A percentile compares a stretch with the other conserved stretches of the same genome.
phyloP scores from a whole-genome alignment of 1,140 invertebrate species.

The Homarus americanus region DNA sequence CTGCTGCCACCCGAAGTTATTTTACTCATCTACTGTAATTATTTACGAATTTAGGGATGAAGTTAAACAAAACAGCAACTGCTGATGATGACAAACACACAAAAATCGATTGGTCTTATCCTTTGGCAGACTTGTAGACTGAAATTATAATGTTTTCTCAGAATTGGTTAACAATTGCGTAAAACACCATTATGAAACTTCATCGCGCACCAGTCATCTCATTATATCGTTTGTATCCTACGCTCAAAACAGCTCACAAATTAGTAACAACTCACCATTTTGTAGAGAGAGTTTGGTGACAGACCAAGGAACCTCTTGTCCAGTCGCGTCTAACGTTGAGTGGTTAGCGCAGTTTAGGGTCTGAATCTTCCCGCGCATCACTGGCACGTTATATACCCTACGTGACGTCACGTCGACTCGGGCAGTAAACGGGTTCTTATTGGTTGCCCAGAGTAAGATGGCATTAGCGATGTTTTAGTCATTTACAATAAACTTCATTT shows the following conservation, averaged over 20 bases:
- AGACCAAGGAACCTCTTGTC: background rate
- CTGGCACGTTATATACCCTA: slow-evolving; percentile 27
- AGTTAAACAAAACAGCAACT: too few relatives aligned
- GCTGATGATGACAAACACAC: background rate
- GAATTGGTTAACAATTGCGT: background rate
- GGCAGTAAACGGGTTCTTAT: slow-evolving; percentile 19
- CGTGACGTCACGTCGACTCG: slow-evolving; percentile 19
- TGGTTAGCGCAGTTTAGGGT: slow-evolving; percentile 40
- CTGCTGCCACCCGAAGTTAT: too few relatives aligned
- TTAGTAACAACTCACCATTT: slow-evolving; percentile 31
- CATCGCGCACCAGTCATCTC: background rate
- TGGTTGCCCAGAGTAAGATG: background rate
- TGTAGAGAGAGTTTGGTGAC: background rate
- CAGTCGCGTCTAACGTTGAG: slow-evolving; percentile 26
- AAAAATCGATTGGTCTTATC: background rate
- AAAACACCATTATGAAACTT: background rate
- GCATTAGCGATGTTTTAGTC: background rate
- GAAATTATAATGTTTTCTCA: background rate
- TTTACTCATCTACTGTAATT: too few relatives aligned
- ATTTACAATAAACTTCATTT: background rate
- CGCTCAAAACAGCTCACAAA: background rate
- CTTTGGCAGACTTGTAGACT: too few relatives aligned
- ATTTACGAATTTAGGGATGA: too few relatives aligned
- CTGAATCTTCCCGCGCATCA: background rate
- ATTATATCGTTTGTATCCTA: background rate